Base-by-base conservation (phyloP, 2,888 invertebrate species). In the Temnothorax ravouxi region DNA sequence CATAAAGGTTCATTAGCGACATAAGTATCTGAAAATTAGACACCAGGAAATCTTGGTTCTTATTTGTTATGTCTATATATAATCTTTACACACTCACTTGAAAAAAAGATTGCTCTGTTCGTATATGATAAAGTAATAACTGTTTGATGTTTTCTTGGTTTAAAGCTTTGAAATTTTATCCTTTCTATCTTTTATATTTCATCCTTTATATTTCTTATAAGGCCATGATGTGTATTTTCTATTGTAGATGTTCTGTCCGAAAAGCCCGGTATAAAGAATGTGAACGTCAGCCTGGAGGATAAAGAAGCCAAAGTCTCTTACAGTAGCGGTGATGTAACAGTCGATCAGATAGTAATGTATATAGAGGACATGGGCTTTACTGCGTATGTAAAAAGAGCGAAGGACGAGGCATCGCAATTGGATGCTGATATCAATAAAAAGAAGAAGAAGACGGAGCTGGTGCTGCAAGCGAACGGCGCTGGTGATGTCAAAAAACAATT, bases 331-430 rank as follows among this genome's bases (percentile, higher is more conserved):
- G 91, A 95, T 18, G 92, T 96, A 9, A 95, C 95, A 4, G 95
- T 97, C 0, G 95, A 95, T 11, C 95, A 96, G 86, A 96, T 98
- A 77, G 96, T 96, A 0, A 96, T 96, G 83, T 95, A 96, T 80
- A 97, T 98, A 59, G 97, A 97, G 90, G 97, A 97, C 86, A 97
- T 98, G 96, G 98, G 98, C 0, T 98, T 98, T 93, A 97, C 97
- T 75, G 97, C 97, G 0, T 95, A 94, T 75, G 95, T 96, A 0
- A 95, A 95, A 86, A 93, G 94, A 67, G 89, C 95, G 15, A 15
- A 15, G 47, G 47, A 47, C 13, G 11, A 44, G 44, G 3, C 44
- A 44, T 41, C 8, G 25, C 75, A 34, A 34, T 34, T 6, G 6
- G 34, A 34, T 0, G 2, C 25, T 9, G 1, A 52, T 18, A 29